phyloP scores from a whole-genome alignment of 2,797 vertebrate genomes.

The Lepus oiostolus region DNA sequence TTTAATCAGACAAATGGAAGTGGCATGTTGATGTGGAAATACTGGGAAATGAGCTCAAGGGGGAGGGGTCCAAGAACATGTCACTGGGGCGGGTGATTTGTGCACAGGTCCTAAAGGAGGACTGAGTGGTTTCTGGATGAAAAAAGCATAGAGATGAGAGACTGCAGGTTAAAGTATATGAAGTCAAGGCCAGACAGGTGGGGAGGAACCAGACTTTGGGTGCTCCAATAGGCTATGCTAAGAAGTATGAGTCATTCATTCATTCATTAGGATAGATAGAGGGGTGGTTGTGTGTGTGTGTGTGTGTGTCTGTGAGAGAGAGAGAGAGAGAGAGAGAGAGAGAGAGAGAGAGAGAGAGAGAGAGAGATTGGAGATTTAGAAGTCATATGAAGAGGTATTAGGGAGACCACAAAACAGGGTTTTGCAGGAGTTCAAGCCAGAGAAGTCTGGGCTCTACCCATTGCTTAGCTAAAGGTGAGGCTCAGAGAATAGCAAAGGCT shows the following conservation, averaged over 20 bases:
- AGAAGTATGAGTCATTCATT: neutral
- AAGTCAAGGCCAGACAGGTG: neutral
- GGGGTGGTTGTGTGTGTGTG: neutral
- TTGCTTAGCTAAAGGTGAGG: neutral
- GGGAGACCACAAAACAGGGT: neutral
- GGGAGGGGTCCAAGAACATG: neutral
- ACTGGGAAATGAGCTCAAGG: neutral
- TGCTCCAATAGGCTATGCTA: neutral
- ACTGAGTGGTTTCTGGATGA: neutral
- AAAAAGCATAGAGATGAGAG: neutral
- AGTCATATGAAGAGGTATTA: neutral
- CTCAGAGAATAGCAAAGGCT: neutral
- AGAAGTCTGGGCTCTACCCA: neutral
- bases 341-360: neutral
- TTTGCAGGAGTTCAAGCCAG: neutral
- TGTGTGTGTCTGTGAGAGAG: neutral
- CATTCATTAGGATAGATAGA: neutral
- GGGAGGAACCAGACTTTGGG: neutral
- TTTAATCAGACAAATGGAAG: neutral
- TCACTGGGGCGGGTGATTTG: neutral
- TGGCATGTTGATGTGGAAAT: neutral
- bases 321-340: neutral
- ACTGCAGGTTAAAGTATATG: neutral
- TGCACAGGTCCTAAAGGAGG: neutral
- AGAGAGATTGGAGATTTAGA: constrained; percentile 21